Evolutionary conservation across 2,113 vertebrate species (phyloP).

Genomic region (Gulo gulo): DNA sequence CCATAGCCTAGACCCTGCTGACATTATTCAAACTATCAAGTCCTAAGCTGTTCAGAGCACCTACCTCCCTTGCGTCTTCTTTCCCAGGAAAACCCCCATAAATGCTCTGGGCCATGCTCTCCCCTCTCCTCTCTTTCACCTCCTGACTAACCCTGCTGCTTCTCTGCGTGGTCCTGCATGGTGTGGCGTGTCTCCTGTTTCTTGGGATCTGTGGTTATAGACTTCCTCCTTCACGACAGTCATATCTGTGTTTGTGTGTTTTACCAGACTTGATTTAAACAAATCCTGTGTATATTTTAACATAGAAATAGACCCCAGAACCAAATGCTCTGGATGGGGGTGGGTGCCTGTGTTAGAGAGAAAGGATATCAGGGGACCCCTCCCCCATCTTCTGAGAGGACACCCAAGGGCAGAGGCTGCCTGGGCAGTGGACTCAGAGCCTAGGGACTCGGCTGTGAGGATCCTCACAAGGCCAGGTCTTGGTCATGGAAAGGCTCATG

Average conservation of each 20-base stretch:
- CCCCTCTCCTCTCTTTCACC: background rate
- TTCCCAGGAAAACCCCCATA: background rate
- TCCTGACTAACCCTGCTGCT: background rate
- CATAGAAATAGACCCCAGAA: background rate
- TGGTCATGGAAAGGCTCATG: background rate
- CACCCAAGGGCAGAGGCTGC: background rate
- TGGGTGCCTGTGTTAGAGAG: background rate
- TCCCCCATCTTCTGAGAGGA: background rate
- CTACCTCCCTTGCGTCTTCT: background rate
- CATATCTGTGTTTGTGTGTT: background rate
- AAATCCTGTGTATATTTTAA: background rate
- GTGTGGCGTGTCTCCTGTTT: background rate
- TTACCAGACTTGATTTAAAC: background rate
- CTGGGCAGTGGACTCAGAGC: background rate
- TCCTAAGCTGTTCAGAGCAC: background rate
- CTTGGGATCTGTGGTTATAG: background rate
- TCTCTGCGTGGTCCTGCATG: background rate
- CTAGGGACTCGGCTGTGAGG: rapidly evolving
- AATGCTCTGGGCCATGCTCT: background rate
- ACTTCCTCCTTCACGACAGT: background rate
- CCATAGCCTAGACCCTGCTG: background rate
- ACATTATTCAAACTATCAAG: background rate
- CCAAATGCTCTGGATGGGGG: background rate
- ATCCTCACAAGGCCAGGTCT: background rate
- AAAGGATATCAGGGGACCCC: too few species aligned